Conservation (phyloP, 2,888 invertebrate genomes). For the Danaus chrysippus region DNA sequence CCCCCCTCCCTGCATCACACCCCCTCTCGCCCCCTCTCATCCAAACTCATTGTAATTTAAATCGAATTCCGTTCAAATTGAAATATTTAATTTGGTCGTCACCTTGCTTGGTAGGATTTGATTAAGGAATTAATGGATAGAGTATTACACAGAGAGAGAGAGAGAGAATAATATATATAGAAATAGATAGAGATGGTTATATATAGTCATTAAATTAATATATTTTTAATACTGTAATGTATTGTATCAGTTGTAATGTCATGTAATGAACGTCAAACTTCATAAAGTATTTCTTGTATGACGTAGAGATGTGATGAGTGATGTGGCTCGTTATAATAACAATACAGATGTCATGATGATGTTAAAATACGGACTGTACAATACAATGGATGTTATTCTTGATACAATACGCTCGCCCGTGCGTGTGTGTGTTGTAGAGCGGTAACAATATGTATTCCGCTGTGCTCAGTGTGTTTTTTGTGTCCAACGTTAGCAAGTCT, state of each 20-base stretch:
- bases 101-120: constrained; percentile 56
- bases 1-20: constrained; percentile 24
- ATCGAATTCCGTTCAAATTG: constrained; percentile 76
- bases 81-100: constrained; percentile 72
- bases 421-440: constrained; percentile 25
- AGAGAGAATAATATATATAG: too few relatives aligned
- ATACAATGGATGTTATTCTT: constrained; percentile 9
- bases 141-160: neutral
- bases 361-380: constrained; percentile 6
- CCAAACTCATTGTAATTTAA: constrained; percentile 73
- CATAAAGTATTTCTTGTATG: too few relatives aligned
- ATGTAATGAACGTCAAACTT: too few relatives aligned
- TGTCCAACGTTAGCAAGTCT: constrained; percentile 70
- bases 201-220: too few relatives aligned
- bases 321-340: too few relatives aligned
- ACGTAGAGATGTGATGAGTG: too few relatives aligned
- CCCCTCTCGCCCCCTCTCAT: constrained; percentile 29
- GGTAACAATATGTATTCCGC: constrained; percentile 56
- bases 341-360: too few relatives aligned
- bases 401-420: constrained; percentile 18
- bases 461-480: constrained; percentile 77
- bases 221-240: too few relatives aligned
- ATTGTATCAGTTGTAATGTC: too few relatives aligned
- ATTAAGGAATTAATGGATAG: constrained; percentile 51
- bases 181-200: too few relatives aligned